Base-by-base conservation (phyloP, 1,140 invertebrate genomes). In the Heliconius congener region DNA sequence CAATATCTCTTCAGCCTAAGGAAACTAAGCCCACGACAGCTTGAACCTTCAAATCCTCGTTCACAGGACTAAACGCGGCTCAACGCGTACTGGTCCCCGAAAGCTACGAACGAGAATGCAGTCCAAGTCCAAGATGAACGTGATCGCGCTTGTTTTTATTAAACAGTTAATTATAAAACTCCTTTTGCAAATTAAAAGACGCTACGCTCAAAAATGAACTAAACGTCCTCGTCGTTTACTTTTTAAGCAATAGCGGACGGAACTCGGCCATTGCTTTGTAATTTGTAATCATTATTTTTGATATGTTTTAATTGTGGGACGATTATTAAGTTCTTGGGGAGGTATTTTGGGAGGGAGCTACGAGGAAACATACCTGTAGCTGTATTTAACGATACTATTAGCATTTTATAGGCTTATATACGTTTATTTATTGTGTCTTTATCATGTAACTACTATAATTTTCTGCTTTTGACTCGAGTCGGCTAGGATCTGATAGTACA, bases 101-200 rank as follows among this genome's bases (percentile, higher is more conserved):
- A 23, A 79, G 37, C 52, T 72, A 76, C 74, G 50, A 60, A 57
- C 42, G 74, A 76, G 78, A 80, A 80, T 80, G 78, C 78, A 9
- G 78, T 80, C 74, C 55, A 50, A 18, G 78, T 80, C 74, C 55
- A 50, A 79, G 78, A 79, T 79, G 39, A 79, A 79, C 74, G 78
- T 74, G 34, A 73, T 34, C 66, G 57, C 66, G 55, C 50, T 76
- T 46, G 73, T 80, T 80, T 80, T 80, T 80, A 80, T 80, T 73
- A 80, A 80, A 80, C 76, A 80, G 75, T 80, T 76, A 80, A 80
- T 80, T 80, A 76, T 80, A 76, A 80, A 76, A 76, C 8, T 80
- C 74, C 78, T 34, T 76, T 76, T 70, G 78, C 78, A 80, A 80
- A 80, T 80, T 80, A 76, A 80, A 52, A 27, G 18, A 73, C 23